Evolutionary conservation across 2,113 vertebrate genomes (phyloP).

Genomic region (Vulpes vulpes): DNA sequence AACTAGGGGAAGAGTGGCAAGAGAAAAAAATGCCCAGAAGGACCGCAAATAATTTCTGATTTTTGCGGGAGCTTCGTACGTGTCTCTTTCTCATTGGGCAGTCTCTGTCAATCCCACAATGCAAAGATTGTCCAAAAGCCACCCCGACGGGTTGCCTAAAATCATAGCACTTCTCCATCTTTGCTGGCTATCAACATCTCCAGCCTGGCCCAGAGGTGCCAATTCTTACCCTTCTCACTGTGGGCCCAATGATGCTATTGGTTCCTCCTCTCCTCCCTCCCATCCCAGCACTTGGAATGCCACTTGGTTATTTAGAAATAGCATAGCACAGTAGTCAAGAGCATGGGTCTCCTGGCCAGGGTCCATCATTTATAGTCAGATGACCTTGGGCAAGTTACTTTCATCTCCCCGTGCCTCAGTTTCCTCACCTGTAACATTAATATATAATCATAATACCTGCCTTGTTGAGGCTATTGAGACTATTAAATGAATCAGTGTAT

Average conservation of each 20-base stretch:
- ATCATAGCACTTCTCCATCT: neutral
- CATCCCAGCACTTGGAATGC: neutral
- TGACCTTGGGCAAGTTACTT: neutral
- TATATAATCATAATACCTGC: neutral
- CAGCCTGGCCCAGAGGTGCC: neutral
- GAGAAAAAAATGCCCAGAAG: slow-evolving; percentile 42
- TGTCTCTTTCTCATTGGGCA: neutral
- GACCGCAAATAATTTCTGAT: slow-evolving; percentile 3
- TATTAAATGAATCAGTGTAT: neutral
- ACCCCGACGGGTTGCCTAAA: neutral
- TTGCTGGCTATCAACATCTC: neutral
- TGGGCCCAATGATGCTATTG: neutral
- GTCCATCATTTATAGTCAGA: neutral
- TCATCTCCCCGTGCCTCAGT: neutral
- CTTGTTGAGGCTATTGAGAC: neutral
- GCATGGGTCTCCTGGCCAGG: neutral
- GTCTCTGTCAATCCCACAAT: neutral
- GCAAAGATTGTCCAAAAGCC: neutral
- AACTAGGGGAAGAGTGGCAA: neutral
- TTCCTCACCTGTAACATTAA: slow-evolving; percentile 15
- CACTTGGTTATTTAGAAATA: neutral
- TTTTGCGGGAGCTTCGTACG: neutral
- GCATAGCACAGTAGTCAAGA: neutral
- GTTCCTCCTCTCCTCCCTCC: neutral
- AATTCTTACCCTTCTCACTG: neutral